Evolutionary conservation across 2,888 invertebrate species (phyloP), one percentile per base, ranked within the genome.

Genomic region (Barypeithes pellucidus): DNA sequence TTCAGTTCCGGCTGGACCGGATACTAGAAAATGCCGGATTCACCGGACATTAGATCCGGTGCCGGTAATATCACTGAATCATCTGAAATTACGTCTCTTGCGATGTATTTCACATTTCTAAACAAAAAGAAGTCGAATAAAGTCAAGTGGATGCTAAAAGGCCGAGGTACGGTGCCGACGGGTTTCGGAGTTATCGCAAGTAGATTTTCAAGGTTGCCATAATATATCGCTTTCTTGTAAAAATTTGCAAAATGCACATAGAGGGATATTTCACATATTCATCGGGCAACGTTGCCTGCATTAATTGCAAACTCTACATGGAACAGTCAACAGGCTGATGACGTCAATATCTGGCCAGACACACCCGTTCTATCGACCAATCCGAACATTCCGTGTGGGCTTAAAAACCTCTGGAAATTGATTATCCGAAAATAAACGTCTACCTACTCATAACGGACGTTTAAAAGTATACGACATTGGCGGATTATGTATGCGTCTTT

Each of bases 341-440:
- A 67, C 67, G 67, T 67, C 62, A 50, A 50, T 33, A 24, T 20
- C 41, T 3, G 14, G 36, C 14, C 65, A 70, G 78, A 78, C 82
- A 83, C 83, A 80, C 83, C 83, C 82, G 79, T 79, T 54, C 22
- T 76, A 67, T 65, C 73, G 52, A 76, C 83, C 73, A 73, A 73
- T 73, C 60, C 29, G 20, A 41, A 8, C 14, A 45, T 29, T 45
- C 59, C 63, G 57, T 33, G 50, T 59, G 29, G 60, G 41, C 39
- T 20, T 54, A n/a, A n/a, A n/a, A n/a, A 36, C 70, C 63, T 54
- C 20, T 11, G 39, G 18, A 8, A 43, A 72, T 72, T 60, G 67
- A 72, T 67, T 24, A 14, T n/a, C 41, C 11, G 11, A 50, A 39
- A 54, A 66, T 39, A 61, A 60, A 36, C 14, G 3, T 61, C 45